phyloP scores from a whole-genome alignment of 2,113 vertebrate species.

The Excalfactoria chinensis region DNA sequence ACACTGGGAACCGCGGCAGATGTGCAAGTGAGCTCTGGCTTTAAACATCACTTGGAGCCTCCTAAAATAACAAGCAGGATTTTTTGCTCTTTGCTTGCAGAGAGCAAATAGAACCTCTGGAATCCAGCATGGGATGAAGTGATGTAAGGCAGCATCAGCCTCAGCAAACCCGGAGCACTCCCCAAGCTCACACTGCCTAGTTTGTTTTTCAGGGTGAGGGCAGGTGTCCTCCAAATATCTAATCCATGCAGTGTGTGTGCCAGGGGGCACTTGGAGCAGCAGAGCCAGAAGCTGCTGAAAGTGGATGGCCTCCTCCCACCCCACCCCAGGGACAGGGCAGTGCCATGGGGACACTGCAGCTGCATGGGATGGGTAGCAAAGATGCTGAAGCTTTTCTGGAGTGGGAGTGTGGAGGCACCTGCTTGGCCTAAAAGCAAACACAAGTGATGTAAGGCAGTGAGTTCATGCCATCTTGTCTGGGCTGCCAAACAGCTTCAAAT shows the following conservation, averaged over 20 bases:
- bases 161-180: neutral
- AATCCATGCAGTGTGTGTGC: neutral
- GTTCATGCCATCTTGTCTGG: neutral
- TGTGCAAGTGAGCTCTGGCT: neutral
- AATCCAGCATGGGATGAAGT: neutral
- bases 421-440: neutral
- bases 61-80: neutral
- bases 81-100: neutral
- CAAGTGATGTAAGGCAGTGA: slow-evolving; percentile 5
- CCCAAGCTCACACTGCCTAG: neutral
- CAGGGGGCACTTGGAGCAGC: neutral
- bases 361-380: neutral
- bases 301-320: neutral
- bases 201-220: neutral
- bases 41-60: neutral
- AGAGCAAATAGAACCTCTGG: neutral
- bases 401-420: neutral
- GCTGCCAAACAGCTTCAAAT: neutral
- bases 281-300: neutral
- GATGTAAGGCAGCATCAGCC: neutral
- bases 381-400: slow-evolving; percentile 1
- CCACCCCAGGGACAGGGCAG: neutral
- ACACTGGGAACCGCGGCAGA: neutral
- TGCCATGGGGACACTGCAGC: neutral
- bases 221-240: neutral